Base-by-base conservation (phyloP, 2,797 vertebrate species). In the Fratercula arctica region DNA sequence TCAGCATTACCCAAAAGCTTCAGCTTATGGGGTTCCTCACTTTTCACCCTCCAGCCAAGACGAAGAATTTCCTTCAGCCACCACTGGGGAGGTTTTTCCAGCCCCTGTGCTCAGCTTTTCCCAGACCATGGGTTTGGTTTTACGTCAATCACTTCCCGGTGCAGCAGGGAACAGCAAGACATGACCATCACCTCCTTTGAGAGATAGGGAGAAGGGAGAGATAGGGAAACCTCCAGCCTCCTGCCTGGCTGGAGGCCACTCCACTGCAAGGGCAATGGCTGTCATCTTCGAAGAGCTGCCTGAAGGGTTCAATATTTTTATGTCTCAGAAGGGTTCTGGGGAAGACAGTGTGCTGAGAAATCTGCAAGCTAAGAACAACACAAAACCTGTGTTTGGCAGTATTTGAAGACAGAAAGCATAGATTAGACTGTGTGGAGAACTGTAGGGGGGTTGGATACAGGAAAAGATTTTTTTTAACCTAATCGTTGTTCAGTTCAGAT, bases 121-220 rank as follows among this genome's bases (percentile, higher is more conserved):
- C 9, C 28, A 61, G 33, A 37, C 12, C 3, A 11, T 26, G 45
- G 79, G 8, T 20, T 75, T 56, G 14, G 2, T 87, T 37, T 91
- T 50, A 19, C 0, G 0, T 56, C 39, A 56, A 2, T 29, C 45
- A 12, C 16, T 64, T 85, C 20, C 20, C 13, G 2, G 5, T 23
- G 31, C 21, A 78, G 23, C 10, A n/a, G 16, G 37, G 50, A 60
- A 68, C 19, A 73, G 8, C 0, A 79, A 92, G 51, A 66, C 4
- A 7, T 20, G 45, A 59, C 18, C 23, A 74, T 19, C 6, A 16
- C 4, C 15, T 73, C n/a, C 11, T 61, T 18, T 21, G 53, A 68
- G 39, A 43, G 23, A 37, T 26, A 5, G 10, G 6, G 13, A 61
- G 56, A 61, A 74, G 37, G 25, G 45, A 45, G 45, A 45, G 45